Evolutionary conservation across 2,113 vertebrate species (phyloP).

Genomic region (Saguinus imperator): DNA sequence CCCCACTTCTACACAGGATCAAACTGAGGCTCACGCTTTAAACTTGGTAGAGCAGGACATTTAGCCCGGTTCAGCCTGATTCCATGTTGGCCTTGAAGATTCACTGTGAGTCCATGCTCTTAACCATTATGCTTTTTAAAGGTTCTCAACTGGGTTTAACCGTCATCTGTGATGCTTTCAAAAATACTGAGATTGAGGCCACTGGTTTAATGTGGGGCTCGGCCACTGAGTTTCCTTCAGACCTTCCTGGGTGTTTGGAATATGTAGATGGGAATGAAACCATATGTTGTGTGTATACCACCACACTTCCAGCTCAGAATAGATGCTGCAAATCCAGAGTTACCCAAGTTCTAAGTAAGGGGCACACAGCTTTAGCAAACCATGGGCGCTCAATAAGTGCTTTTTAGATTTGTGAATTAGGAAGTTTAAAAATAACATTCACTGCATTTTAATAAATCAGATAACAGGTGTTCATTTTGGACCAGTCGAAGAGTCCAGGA

Average conservation of each 20-base stretch:
- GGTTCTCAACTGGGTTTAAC: background rate
- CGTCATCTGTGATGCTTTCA: background rate
- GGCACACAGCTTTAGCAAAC: background rate
- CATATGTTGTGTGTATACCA: fast-evolving
- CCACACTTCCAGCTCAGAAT: fast-evolving
- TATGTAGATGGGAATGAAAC: background rate
- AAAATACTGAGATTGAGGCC: background rate
- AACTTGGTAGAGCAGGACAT: background rate
- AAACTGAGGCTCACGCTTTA: background rate
- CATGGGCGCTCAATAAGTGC: background rate
- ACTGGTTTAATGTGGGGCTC: background rate
- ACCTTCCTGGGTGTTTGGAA: no score
- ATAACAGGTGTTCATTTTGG: background rate
- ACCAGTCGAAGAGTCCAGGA: background rate
- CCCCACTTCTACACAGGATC: background rate
- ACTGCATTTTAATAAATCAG: background rate
- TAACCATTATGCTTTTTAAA: background rate
- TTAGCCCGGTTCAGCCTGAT: background rate
- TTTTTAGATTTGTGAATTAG: background rate
- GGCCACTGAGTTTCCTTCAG: background rate
- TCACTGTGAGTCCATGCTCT: background rate
- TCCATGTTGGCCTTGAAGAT: background rate
- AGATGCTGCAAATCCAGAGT: background rate
- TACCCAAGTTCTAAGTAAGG: background rate
- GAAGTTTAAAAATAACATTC: background rate